Evolutionary conservation across 37 sponge, comb jelly and placozoan genomes (phyloP).

Genomic region (Petrosia ficiformis): DNA sequence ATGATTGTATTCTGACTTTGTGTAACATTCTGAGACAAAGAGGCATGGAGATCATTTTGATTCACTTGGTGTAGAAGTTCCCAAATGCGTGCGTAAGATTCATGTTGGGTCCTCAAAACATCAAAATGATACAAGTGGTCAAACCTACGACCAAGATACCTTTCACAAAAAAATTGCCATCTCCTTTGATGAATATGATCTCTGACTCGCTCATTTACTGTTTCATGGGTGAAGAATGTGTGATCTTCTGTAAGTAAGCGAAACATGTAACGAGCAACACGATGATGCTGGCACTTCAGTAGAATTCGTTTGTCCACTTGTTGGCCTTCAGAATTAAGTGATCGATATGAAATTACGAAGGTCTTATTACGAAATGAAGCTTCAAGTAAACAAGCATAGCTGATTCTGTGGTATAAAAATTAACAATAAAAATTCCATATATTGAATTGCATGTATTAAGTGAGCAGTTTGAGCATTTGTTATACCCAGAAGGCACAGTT

Average conservation of each 20-base stretch:
- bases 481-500: too few species aligned
- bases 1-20: too few species aligned
- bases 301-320: slow-evolving; percentile 17
- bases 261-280: slow-evolving; percentile 55
- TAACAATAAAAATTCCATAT: neutral
- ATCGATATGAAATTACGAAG: slow-evolving; percentile 47
- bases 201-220: slow-evolving; percentile 39
- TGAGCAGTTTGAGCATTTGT: too few species aligned
- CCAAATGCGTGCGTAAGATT: slow-evolving; percentile 65
- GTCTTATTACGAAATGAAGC: slow-evolving; percentile 45
- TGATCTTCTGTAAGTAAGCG: slow-evolving; percentile 67
- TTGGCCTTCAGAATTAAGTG: slow-evolving; percentile 6
- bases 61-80: slow-evolving; percentile 68
- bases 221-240: slow-evolving; percentile 64
- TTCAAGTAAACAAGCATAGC: slow-evolving; percentile 38
- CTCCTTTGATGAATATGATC: slow-evolving; percentile 23
- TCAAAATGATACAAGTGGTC: slow-evolving; percentile 57
- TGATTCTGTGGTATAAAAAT: slow-evolving; percentile 37
- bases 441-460: too few species aligned
- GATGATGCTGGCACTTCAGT: neutral
- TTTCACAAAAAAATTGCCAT: slow-evolving; percentile 3
- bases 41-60: too few species aligned
- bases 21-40: too few species aligned
- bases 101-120: slow-evolving; percentile 52
- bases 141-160: neutral